A percentile compares a stretch with the other conserved stretches of the same genome.
These are phyloP conservation scores for Thunnus albacares DNA, from an alignment of 2,797 vertebrate genomes.

Conservation along the genomic window DNA sequence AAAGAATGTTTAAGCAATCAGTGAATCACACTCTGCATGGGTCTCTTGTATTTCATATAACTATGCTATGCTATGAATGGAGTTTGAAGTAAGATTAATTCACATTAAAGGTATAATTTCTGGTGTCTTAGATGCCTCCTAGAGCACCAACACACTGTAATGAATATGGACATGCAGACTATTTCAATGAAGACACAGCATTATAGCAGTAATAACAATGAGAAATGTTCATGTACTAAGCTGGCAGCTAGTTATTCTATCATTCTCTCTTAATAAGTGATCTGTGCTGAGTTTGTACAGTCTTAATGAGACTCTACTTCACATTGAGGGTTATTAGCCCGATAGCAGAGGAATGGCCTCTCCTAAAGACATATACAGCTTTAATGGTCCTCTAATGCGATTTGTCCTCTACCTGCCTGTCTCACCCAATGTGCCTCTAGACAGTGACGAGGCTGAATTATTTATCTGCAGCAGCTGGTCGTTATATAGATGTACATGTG, in stretches of 20 bases:
- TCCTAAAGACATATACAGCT: conserved; percentile 64
- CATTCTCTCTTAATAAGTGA: conserved; percentile 59
- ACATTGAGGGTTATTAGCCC: conserved; percentile 63
- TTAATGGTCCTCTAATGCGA: conserved; percentile 80
- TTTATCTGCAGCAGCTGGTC: conserved; percentile 77
- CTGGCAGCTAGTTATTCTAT: conserved; percentile 55
- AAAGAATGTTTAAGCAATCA: conserved; percentile 62
- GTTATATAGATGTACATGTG: conserved; percentile 40
- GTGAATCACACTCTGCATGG: conserved; percentile 16
- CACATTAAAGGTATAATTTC: conserved; percentile 4
- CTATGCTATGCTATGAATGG: conserved; percentile 3
- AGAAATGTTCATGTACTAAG: conserved; percentile 31
- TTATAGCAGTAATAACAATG: conserved; percentile 43
- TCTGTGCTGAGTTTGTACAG: conserved; percentile 65
- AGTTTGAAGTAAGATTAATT: conserved; percentile 24
- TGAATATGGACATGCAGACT: conserved; percentile 31
- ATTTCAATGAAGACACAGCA: conserved; percentile 12
- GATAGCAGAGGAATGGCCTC: conserved; percentile 59
- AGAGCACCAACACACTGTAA: background rate
- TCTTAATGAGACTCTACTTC: conserved; percentile 69
- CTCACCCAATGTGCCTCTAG: conserved; percentile 69
- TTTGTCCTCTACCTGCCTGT: conserved; percentile 80
- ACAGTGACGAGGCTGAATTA: conserved; percentile 80
- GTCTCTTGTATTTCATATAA: conserved; percentile 15
- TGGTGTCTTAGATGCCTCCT: conserved; percentile 2